A percentile compares a stretch with the other conserved stretches of the same genome.
phyloP scores from a whole-genome alignment of 2,797 vertebrate genomes.

The Setipinna tenuifilis region DNA sequence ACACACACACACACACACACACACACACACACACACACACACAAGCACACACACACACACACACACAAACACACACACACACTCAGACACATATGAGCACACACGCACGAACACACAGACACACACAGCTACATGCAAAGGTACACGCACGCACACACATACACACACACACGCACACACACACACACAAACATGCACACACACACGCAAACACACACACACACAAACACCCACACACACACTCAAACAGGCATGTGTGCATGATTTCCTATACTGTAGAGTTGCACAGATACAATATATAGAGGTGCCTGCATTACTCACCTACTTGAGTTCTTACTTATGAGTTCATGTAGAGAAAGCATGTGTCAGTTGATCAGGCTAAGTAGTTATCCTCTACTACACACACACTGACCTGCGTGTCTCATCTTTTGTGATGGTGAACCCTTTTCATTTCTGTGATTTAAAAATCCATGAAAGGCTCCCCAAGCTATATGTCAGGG shows the following conservation, averaged over 20 bases:
- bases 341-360: too few species aligned
- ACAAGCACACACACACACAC: background rate
- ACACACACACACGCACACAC: slow-evolving; percentile 8
- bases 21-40: slow-evolving; percentile 1
- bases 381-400: too few species aligned
- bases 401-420: too few species aligned
- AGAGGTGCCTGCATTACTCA: too few species aligned
- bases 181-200: slow-evolving; percentile 11
- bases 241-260: background rate
- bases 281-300: too few species aligned
- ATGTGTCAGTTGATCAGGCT: too few species aligned
- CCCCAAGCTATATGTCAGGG: too few species aligned
- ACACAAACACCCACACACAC: background rate
- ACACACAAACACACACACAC: slow-evolving; percentile 7
- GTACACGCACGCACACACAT: background rate
- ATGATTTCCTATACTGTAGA: too few species aligned
- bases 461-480: too few species aligned
- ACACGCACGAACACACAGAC: background rate
- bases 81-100: background rate
- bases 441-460: too few species aligned
- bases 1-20: slow-evolving; percentile 19
- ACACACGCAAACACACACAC: background rate
- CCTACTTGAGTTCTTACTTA: too few species aligned
- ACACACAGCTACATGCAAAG: background rate
- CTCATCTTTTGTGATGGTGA: too few species aligned